Evolutionary conservation across 1,140 invertebrate species (phyloP), one percentile per base, ranked within the genome.

Genomic region (Drosophila novamexicana): DNA sequence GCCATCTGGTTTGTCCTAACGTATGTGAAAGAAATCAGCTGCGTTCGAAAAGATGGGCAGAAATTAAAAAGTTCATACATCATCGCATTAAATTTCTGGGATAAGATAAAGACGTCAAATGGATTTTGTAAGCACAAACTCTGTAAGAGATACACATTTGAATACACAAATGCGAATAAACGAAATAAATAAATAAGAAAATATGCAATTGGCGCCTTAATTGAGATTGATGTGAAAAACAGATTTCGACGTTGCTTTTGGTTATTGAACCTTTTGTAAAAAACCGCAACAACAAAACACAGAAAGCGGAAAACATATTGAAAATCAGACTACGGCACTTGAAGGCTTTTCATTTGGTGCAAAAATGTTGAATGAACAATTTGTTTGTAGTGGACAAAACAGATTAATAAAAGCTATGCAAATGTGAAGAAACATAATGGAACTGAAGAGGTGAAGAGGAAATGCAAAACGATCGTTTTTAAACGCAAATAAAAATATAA

Each of bases 61-160:
- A 81, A 86, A 83, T 88, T 89, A 90, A 81, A 88, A 88, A 84
- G 74, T 90, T 88, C 84, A 88, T 88, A 88, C 84, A 88, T 88
- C 84, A 88, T 88, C 84, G 84, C 84, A 88, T 88, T 84, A 89
- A 81, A 90, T 84, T 90, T 88, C 44, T 80, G 77, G 84, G 84
- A 88, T 88, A 88, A 88, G 84, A 88, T 88, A 88, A 88, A 90
- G 80, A 90, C 84, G 85, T 88, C 81, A 88, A 90, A 88, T 84
- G 80, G 69, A 62, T 53, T 40, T 45, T 52, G 64, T 71, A 56
- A 50, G 52, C 52, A 61, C 61, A 84, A 67, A 59, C n/a, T 50
- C 36, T 32, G 49, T 42, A 49, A 65, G 42, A 65, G 42, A 70
- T 40, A 85, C 69, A 66, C 74, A 78, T 78, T 73, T 45, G 12